These are phyloP conservation scores for Syngnathus floridae DNA, from an alignment of 2,113 vertebrate species.

Conservation along the genomic window DNA sequence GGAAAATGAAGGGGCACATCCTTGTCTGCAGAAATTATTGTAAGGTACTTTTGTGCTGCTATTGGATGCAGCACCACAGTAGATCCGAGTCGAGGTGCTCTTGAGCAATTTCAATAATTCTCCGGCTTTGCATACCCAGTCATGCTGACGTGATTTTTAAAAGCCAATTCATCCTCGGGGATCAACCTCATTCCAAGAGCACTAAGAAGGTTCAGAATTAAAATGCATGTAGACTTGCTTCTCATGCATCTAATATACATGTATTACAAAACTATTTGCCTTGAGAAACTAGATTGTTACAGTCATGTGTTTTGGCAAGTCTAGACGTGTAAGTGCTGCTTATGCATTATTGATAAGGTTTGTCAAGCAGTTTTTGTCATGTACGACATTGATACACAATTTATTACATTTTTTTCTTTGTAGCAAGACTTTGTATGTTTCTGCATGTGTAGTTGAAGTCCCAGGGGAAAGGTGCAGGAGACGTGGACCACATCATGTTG, in stretches of 20 bases:
- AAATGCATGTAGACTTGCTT: not conserved
- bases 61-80: not conserved
- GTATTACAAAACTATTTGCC: not conserved
- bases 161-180: not conserved
- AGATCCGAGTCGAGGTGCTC: not conserved
- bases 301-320: not conserved
- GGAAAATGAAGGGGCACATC: not conserved
- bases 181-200: not conserved
- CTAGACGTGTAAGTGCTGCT: not conserved
- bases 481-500: constrained; percentile 89
- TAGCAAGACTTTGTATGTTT: not conserved
- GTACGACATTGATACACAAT: not conserved
- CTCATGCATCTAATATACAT: not conserved
- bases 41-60: not conserved
- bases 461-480: constrained; percentile 87
- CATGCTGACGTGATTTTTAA: not conserved
- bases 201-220: not conserved
- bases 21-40: not conserved
- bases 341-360: not conserved
- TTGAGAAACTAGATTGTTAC: not conserved
- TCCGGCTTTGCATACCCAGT: not conserved
- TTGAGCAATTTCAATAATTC: not conserved
- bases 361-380: too few species aligned
- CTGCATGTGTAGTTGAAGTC: constrained; percentile 77
- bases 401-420: not conserved